Percentiles rank a stretch among this genome's conserved stretches.
phyloP scores from a whole-genome alignment of 2,888 invertebrate genomes.

The Sinodicranocentrus sp. region DNA sequence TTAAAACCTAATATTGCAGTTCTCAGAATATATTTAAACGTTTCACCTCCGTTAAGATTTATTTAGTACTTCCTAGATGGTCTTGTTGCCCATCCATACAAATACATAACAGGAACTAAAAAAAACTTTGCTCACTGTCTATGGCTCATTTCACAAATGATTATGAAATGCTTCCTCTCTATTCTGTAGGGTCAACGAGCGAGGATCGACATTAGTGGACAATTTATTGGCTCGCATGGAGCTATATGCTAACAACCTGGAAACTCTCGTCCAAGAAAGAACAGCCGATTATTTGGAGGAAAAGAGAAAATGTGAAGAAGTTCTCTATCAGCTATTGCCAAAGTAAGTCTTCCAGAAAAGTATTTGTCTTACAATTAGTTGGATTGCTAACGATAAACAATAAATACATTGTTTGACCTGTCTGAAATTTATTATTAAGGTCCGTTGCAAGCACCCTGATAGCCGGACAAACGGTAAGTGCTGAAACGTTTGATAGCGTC shows the following conservation, averaged over 20 bases:
- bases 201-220: constrained; percentile 92
- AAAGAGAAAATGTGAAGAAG: constrained; percentile 97
- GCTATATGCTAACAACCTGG: constrained; percentile 99
- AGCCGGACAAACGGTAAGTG: constrained; percentile 89
- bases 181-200: constrained; percentile 86
- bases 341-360: constrained; percentile 81
- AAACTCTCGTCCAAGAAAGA: constrained; percentile 95
- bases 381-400: not conserved
- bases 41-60: not conserved
- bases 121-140: not conserved
- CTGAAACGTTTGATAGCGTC: constrained; percentile 83
- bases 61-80: too few species aligned
- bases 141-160: constrained; percentile 49
- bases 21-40: not conserved
- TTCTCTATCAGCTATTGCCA: constrained; percentile 96
- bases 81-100: too few species aligned
- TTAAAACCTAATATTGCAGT: too few species aligned
- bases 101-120: not conserved
- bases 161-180: constrained; percentile 72
- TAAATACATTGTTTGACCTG: not conserved
- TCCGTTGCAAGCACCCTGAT: constrained; percentile 95
- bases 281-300: constrained; percentile 98
- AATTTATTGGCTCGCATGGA: constrained; percentile 98
- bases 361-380: not conserved
- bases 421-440: constrained; percentile 78